phyloP scores from a whole-genome alignment of 2,797 vertebrate species.

The Pantherophis alleghaniensis region DNA sequence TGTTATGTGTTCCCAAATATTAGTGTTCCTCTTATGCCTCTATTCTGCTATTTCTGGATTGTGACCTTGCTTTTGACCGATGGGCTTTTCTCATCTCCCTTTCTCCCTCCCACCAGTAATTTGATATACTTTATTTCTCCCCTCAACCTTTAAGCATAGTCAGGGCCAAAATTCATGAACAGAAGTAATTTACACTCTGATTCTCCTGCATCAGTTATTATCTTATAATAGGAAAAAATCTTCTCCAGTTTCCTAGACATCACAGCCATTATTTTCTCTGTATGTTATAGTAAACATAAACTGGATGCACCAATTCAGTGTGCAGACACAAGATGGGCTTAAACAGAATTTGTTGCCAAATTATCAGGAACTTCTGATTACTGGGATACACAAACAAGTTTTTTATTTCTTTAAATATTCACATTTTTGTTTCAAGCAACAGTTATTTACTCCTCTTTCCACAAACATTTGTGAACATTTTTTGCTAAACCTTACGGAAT shows the following conservation, averaged over 20 bases:
- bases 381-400: not conserved
- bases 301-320: not conserved
- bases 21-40: not conserved
- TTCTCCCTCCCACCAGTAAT: not conserved
- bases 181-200: not conserved
- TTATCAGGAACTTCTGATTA: not conserved
- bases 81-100: not conserved
- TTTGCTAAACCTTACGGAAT: not conserved
- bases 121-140: not conserved
- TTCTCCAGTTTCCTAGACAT: not conserved
- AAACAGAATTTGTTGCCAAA: not conserved
- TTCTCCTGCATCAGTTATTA: not conserved
- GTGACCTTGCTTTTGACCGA: not conserved
- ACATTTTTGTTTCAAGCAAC: not conserved
- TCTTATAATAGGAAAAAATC: not conserved
- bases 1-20: not conserved
- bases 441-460: not conserved
- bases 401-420: not conserved
- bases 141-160: not conserved
- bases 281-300: not conserved
- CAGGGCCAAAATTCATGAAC: not conserved
- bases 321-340: conserved; percentile 9
- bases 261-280: not conserved
- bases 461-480: not conserved
- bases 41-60: not conserved